A percentile compares a stretch with the other conserved stretches of the same genome.
Evolutionary conservation across 2,113 vertebrate species (phyloP).

Genomic region (Acanthisitta chloris): DNA sequence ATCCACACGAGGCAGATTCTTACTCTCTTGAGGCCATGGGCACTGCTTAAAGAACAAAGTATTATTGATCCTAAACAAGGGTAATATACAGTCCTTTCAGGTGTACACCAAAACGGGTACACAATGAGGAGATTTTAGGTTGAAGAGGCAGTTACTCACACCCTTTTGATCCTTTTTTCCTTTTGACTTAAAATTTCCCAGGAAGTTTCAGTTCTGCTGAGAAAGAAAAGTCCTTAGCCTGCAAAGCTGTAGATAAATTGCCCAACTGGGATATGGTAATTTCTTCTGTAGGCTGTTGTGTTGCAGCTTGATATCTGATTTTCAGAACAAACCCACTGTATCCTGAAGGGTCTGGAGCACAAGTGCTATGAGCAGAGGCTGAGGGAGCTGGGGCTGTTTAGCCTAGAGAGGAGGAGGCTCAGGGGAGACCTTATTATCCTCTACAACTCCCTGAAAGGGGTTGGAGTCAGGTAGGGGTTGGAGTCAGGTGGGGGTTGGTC

Average conservation of each 20-base stretch:
- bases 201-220: not conserved
- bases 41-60: not conserved
- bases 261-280: not conserved
- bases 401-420: too few species aligned
- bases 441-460: too few species aligned
- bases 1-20: not conserved
- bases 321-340: not conserved
- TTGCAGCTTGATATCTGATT: not conserved
- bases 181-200: not conserved
- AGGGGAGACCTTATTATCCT: too few species aligned
- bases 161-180: not conserved
- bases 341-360: too few species aligned
- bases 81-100: not conserved
- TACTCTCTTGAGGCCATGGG: not conserved
- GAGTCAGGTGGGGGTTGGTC: too few species aligned
- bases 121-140: not conserved
- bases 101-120: not conserved
- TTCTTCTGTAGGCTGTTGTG: not conserved
- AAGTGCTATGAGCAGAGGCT: too few species aligned
- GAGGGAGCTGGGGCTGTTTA: too few species aligned
- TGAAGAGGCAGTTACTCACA: not conserved
- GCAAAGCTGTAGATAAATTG: not conserved
- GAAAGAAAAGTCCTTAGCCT: not conserved
- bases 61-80: not conserved
- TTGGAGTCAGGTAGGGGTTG: too few species aligned